Conservation (phyloP, 1,140 invertebrate species). For the Chironomus tepperi region DNA sequence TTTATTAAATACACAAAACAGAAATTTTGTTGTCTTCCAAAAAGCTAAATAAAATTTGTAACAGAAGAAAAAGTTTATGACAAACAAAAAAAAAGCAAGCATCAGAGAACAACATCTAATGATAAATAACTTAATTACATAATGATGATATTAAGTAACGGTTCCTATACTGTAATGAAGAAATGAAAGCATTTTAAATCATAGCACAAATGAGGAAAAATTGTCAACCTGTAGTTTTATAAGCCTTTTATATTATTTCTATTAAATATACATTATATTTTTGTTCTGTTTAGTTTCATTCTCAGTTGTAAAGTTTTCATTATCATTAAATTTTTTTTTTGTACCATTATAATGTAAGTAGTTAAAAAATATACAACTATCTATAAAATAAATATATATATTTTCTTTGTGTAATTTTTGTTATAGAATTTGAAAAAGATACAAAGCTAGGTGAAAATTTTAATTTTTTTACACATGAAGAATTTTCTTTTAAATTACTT, state of each 20-base stretch:
- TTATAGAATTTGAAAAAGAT: too few species aligned
- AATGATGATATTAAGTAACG: neutral
- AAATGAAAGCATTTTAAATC: slow-evolving; percentile 14
- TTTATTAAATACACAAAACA: too few species aligned
- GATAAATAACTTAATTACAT: neutral
- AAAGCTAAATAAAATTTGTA: neutral
- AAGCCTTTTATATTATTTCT: neutral
- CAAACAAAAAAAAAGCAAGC: slow-evolving; percentile 3
- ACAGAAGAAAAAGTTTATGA: neutral
- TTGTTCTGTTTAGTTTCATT: neutral
- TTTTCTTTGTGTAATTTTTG: too few species aligned
- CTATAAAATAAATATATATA: too few species aligned
- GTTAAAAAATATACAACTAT: neutral
- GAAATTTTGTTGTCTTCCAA: neutral
- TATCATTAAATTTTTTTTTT: neutral
- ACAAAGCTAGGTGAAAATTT: neutral
- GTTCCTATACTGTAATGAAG: slow-evolving; percentile 12
- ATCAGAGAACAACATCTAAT: neutral
- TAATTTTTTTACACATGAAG: slow-evolving; percentile 14
- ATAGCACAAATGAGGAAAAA: neutral
- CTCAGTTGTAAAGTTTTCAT: neutral
- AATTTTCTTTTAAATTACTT: neutral
- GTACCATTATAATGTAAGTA: slow-evolving; percentile 1
- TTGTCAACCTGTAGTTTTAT: slow-evolving; percentile 5
- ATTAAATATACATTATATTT: neutral